Conservation (phyloP, 2,888 invertebrate genomes). For the Papilio elwesi region DNA sequence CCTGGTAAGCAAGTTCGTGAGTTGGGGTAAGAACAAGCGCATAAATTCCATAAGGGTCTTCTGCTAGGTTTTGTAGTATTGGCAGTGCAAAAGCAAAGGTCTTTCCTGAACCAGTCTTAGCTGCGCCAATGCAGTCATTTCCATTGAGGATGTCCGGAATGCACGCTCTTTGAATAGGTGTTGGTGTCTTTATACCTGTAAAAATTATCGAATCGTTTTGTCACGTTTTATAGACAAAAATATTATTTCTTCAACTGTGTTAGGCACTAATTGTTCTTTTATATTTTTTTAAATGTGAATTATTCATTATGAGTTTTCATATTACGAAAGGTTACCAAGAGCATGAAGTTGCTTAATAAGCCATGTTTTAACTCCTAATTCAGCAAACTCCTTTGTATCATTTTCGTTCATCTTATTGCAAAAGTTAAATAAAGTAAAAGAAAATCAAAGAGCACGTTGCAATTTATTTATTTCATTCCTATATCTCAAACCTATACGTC, state of each 20-base stretch:
- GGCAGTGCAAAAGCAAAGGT: constrained; percentile 98
- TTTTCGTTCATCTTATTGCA: constrained; percentile 63
- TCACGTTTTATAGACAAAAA: not conserved
- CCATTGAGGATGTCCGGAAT: constrained; percentile 91
- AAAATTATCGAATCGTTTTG: constrained; percentile 32
- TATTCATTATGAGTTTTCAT: too few species aligned
- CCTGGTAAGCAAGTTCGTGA: constrained; percentile 94
- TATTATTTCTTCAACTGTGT: too few species aligned
- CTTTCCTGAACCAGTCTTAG: constrained; percentile 99
- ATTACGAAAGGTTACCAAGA: constrained; percentile 80
- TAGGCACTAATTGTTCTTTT: too few species aligned
- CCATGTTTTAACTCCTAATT: constrained; percentile 89
- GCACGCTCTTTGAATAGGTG: constrained; percentile 92
- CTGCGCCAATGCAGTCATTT: constrained; percentile 96
- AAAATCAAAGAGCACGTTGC: constrained; percentile 25
- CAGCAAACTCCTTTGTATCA: constrained; percentile 80
- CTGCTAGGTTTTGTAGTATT: constrained; percentile 94
- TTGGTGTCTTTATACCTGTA: constrained; percentile 90
- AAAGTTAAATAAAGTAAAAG: not conserved
- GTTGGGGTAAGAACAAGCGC: constrained; percentile 98
- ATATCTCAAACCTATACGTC: not conserved
- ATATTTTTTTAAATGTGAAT: too few species aligned
- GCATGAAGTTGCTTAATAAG: constrained; percentile 87
- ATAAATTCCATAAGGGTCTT: constrained; percentile 98
- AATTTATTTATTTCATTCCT: constrained; percentile 12